phyloP scores from a whole-genome alignment of 2,113 vertebrate species.

The Sinocyclocheilus grahami region DNA sequence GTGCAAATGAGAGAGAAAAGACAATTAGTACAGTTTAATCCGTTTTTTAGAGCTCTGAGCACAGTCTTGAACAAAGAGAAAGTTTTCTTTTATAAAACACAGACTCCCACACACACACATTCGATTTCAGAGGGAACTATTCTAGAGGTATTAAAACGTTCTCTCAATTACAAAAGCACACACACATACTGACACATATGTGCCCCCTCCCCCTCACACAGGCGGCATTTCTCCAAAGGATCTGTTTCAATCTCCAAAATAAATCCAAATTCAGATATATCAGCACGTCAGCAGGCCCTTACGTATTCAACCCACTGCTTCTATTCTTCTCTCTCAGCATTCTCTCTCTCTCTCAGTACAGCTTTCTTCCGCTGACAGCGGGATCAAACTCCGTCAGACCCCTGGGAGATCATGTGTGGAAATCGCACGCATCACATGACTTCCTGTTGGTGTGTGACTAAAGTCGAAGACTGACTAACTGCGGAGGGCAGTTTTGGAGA shows the following conservation, averaged over 20 bases:
- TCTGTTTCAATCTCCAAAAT: slow-evolving; percentile 55
- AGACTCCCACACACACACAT: slow-evolving; percentile 24
- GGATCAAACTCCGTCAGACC: slow-evolving; percentile 27
- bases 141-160: slow-evolving; percentile 23
- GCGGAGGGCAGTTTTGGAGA: slow-evolving; percentile 16
- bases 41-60: slow-evolving; percentile 23
- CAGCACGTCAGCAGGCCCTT: slow-evolving; percentile 47
- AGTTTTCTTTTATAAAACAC: slow-evolving; percentile 50
- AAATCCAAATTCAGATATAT: slow-evolving; percentile 58
- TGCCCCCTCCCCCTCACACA: slow-evolving; percentile 34
- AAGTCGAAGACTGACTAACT: slow-evolving; percentile 14
- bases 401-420: slow-evolving; percentile 38
- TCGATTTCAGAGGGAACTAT: slow-evolving; percentile 34
- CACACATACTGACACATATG: slow-evolving; percentile 34
- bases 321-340: slow-evolving; percentile 35
- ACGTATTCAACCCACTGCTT: slow-evolving; percentile 53
- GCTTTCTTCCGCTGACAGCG: slow-evolving; percentile 32
- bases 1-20: slow-evolving; percentile 38
- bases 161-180: slow-evolving; percentile 15
- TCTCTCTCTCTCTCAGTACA: slow-evolving; percentile 28
- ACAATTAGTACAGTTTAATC: slow-evolving; percentile 37
- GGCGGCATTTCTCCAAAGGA: slow-evolving; percentile 50
- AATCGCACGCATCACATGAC: slow-evolving; percentile 19
- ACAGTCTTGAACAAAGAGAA: slow-evolving; percentile 43
- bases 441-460: slow-evolving; percentile 11